Conservation (phyloP, 2,888 invertebrate genomes). For the Lepidonotus clava region DNA sequence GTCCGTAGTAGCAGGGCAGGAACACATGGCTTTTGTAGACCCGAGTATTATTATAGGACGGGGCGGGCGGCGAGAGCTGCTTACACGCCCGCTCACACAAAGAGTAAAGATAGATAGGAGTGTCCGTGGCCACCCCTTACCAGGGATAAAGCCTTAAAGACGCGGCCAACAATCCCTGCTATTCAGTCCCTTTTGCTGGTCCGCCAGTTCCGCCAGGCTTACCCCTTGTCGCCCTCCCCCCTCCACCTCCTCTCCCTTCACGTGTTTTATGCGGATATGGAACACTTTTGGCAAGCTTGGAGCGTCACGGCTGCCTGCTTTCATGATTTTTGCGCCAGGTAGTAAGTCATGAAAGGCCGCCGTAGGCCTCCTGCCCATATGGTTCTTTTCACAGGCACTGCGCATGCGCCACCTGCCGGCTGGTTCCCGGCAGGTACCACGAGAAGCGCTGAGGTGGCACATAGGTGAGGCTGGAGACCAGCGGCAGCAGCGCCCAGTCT, state of each 20-base stretch:
- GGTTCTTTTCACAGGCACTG: neutral
- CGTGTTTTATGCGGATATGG: neutral
- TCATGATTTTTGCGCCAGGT: neutral
- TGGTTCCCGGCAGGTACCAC: neutral
- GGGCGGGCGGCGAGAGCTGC: too few species aligned
- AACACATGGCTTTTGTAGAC: too few species aligned
- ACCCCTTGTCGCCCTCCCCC: neutral
- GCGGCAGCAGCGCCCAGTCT: too few species aligned
- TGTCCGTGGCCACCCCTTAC: neutral
- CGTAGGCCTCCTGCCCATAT: neutral
- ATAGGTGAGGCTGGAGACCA: too few species aligned
- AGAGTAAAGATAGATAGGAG: neutral
- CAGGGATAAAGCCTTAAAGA: neutral
- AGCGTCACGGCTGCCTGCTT: neutral
- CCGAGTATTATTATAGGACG: too few species aligned
- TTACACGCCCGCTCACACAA: neutral
- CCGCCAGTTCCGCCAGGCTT: neutral
- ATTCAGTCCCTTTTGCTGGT: neutral
- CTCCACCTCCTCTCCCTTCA: neutral
- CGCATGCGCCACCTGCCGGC: neutral
- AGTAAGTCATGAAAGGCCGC: neutral
- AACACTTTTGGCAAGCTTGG: slow-evolving; percentile 2
- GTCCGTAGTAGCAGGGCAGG: too few species aligned
- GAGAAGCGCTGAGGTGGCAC: too few species aligned
- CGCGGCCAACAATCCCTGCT: neutral